Base-by-base conservation (phyloP, 92 coral and sea anemone species). In the Epizoanthus rinbou region DNA sequence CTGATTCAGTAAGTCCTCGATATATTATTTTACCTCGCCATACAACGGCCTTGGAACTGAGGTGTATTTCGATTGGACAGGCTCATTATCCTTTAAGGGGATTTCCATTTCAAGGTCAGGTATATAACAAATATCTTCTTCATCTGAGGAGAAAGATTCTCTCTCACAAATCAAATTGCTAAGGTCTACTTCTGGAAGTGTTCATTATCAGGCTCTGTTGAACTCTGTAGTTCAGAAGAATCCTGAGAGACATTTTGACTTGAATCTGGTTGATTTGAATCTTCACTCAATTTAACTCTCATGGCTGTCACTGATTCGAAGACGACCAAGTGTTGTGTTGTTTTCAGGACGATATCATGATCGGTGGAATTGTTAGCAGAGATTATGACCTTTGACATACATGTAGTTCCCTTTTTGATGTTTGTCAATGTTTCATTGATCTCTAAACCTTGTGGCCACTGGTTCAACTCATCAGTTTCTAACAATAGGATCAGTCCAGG, bases 381-480 rank as follows among this genome's bases (percentile, higher is more conserved):
- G 8, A 75, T 75, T 52, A 75, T 76, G 35, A 75, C 68, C 25
- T 75, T 57, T 15, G 82, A 84, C 54, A 64, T 63, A 63, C n/a
- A n/a, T n/a, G n/a, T n/a, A n/a, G 82, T 73, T 59, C 73, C 87
- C 67, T 21, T 78, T 58, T n/a, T n/a, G n/a, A n/a, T n/a, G n/a
- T n/a, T n/a, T n/a, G n/a, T n/a, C n/a, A n/a, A n/a, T n/a, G n/a
- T 86, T 80, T 47, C 86, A 73, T 25, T 80, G 13, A 86, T 67
- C 75, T 86, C 89, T 60, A 80, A 80, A 21, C 89, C 86, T 47
- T 86, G 85, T 35, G 76, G 89, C 65, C 60, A 86, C 64, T 80
- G 74, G 57, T 24, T 73, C 13, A 74, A 45, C 41, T 64, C 53
- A 16, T 86, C 72, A 24, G 86, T 76, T 62, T 71, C 89, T 73